Conservation (phyloP, 2,113 vertebrate genomes). For the Cranoglanis bouderius region DNA sequence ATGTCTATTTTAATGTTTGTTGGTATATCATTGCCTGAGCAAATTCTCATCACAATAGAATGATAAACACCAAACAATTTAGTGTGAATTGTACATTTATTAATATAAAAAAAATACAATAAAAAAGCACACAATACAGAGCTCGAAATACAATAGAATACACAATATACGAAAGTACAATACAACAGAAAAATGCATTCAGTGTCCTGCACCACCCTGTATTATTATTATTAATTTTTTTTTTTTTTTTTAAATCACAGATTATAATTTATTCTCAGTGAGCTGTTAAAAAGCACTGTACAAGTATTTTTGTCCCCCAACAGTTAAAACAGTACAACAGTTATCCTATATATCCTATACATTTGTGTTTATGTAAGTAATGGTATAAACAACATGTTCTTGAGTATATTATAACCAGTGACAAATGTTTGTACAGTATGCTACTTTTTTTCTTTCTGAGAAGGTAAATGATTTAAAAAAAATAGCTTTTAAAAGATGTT, state of each 20-base stretch:
- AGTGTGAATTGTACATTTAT: neutral
- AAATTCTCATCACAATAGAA: neutral
- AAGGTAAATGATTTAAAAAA: neutral
- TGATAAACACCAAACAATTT: neutral
- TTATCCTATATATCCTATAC: neutral
- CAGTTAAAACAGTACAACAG: neutral
- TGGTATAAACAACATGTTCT: neutral
- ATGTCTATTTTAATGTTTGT: neutral
- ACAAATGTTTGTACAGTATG: neutral
- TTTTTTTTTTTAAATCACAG: neutral
- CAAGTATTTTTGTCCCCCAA: neutral
- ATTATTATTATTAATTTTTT: neutral
- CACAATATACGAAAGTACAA: neutral
- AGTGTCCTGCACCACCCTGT: neutral
- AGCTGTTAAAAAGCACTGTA: neutral
- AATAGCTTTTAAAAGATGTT: no score
- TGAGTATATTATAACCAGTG: neutral
- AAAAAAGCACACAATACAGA: neutral
- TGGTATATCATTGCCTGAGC: neutral
- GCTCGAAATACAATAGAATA: neutral
- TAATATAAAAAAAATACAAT: neutral
- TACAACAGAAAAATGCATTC: neutral
- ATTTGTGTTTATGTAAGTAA: neutral
- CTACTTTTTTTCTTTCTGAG: neutral
- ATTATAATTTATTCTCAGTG: neutral